Evolutionary conservation across 2,888 invertebrate genomes (phyloP), one percentile per base, ranked within the genome.

Genomic region (Thymelicus acteon): DNA sequence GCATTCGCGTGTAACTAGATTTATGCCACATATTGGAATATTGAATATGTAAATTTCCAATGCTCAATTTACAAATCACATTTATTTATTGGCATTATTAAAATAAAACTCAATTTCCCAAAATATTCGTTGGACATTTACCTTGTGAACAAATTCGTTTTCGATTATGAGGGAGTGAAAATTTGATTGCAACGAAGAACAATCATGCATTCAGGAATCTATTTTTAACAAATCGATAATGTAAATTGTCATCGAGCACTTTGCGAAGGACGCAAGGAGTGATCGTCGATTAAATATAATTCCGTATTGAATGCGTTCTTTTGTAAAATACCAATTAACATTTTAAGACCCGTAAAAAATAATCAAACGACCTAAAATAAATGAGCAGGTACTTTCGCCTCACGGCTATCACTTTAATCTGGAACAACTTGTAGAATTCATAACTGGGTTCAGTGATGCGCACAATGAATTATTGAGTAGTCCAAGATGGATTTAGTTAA

Each of bases 181-280:
- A 47, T 71, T 81, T 78, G 72, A 79, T 72, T 76, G 77, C 74
- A 75, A 60, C 72, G 67, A 73, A 72, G 72, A 76, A 70, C 68
- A 70, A 63, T 73, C 70, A 73, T 84, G 81, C 82, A 81, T 78
- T 81, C 69, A 72, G 48, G 73, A 66, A 72, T 76, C 72, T 84
- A 84, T 83, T 79, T 84, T 81, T 82, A 82, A 78, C 77, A 78
- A 79, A 83, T 84, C 83, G 79, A 85, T 86, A 75, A 76, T 78
- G 76, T 74, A 81, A 81, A 82, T 81, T 82, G 76, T 78, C 73
- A 75, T 76, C 72, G 74, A 72, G 74, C 72, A 76, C 71, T 78
- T 79, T 77, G 77, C 75, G 70, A 77, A 75, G 7, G 62, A 31
- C 57, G 69, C 70, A 69, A 73, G 63, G 62, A 73, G 66, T 75